Conservation (phyloP, 2,797 vertebrate genomes). For the Aulostomus chinensis region DNA sequence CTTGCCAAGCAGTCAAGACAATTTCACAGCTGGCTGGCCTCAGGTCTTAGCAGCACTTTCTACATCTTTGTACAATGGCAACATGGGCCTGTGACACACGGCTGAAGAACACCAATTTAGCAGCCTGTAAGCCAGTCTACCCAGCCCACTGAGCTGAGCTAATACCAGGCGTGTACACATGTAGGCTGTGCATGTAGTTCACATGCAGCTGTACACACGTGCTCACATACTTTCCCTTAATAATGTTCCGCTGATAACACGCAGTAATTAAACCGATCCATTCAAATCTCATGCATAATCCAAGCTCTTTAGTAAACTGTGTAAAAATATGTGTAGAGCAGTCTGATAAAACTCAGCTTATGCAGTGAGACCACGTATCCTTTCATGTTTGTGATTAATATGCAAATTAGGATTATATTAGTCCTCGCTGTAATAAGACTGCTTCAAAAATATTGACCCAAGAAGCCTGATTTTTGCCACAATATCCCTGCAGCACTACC, state of each 20-base stretch:
- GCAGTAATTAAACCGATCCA: slow-evolving; percentile 47
- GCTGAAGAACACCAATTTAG: slow-evolving; percentile 59
- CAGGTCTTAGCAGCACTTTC: slow-evolving; percentile 70
- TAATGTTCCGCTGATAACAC: slow-evolving; percentile 15
- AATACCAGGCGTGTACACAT: slow-evolving; percentile 63
- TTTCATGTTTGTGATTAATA: slow-evolving; percentile 16
- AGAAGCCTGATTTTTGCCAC: not conserved
- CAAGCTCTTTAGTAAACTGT: slow-evolving; percentile 26
- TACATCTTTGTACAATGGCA: slow-evolving; percentile 67
- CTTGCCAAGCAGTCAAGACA: slow-evolving; percentile 63
- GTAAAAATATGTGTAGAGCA: not conserved
- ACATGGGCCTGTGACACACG: slow-evolving; percentile 57
- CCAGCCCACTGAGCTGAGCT: slow-evolving; percentile 55
- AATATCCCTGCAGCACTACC: slow-evolving; percentile 24
- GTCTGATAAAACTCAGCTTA: not conserved
- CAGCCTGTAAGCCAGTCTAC: slow-evolving; percentile 65
- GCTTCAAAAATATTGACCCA: slow-evolving; percentile 6
- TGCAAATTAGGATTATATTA: slow-evolving; percentile 17
- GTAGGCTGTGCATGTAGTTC: slow-evolving; percentile 30
- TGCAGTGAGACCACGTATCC: not conserved
- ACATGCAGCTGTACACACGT: slow-evolving; percentile 19
- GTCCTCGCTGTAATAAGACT: slow-evolving; percentile 1
- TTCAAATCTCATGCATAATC: slow-evolving; percentile 42
- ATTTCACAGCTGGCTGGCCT: slow-evolving; percentile 77
- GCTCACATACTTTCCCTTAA: slow-evolving; percentile 12